Evolutionary conservation across 2,888 invertebrate species (phyloP).

Genomic region (Dendrolimus houi): DNA sequence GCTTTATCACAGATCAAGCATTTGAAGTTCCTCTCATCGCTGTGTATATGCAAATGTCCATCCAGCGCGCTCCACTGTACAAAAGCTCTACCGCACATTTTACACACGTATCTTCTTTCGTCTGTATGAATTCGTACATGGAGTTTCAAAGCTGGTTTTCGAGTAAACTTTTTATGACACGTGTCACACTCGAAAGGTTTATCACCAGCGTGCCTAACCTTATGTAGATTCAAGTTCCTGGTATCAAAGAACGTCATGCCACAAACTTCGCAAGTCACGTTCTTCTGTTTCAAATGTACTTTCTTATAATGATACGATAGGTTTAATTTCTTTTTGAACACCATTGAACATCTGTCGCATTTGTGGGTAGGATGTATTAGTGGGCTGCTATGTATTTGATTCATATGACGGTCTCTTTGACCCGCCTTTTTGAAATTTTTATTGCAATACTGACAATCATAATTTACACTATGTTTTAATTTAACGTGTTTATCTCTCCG

Average conservation of each 20-base stretch:
- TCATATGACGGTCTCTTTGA: constrained; percentile 12
- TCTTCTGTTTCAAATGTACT: constrained; percentile 32
- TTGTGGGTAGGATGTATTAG: constrained; percentile 6
- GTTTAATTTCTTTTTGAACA: constrained; percentile 8
- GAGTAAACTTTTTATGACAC: constrained; percentile 15
- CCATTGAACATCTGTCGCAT: constrained; percentile 8
- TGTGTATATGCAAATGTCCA: constrained; percentile 46
- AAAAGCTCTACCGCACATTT: constrained; percentile 72
- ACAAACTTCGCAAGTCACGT: constrained; percentile 29
- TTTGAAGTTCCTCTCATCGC: constrained; percentile 23
- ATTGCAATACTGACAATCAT: constrained; percentile 10
- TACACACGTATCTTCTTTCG: constrained; percentile 59
- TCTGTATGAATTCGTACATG: constrained; percentile 75
- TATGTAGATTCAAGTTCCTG: constrained; percentile 22
- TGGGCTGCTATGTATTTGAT: constrained; percentile 7
- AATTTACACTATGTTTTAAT: constrained; percentile 4
- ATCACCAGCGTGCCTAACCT: constrained; percentile 18
- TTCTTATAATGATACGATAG: constrained; percentile 19
- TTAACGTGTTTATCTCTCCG: constrained; percentile 6
- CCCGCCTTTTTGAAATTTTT: constrained; percentile 7
- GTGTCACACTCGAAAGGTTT: constrained; percentile 15
- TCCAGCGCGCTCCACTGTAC: constrained; percentile 76
- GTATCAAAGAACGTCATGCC: constrained; percentile 25
- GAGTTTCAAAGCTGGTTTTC: constrained; percentile 48
- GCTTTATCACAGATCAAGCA: constrained; percentile 28